Percentiles rank a stretch among this genome's conserved stretches.
Evolutionary conservation across 2,888 invertebrate species (phyloP).

Genomic region (Eupithecia centaureata): DNA sequence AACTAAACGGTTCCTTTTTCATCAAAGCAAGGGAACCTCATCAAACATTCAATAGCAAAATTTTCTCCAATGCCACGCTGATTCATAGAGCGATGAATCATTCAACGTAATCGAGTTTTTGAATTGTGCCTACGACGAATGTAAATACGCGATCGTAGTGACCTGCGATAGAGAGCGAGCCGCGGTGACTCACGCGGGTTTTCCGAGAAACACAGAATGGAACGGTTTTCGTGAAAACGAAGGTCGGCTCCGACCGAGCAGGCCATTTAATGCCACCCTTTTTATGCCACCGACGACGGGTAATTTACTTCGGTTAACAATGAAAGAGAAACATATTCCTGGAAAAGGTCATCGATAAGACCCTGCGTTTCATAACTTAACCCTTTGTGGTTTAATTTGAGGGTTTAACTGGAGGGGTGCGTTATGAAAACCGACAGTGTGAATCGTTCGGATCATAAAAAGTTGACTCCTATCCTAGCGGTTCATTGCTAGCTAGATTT

Average conservation of each 20-base stretch:
- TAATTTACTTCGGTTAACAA: slow-evolving; percentile 51
- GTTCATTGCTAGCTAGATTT: slow-evolving; percentile 38
- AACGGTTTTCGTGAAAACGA: slow-evolving; percentile 79
- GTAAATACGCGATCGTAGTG: slow-evolving; percentile 79
- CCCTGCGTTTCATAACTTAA: slow-evolving; percentile 42
- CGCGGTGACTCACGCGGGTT: slow-evolving; percentile 79
- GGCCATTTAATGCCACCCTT: slow-evolving; percentile 52
- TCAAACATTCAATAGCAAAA: slow-evolving; percentile 50
- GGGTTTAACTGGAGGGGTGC: slow-evolving; percentile 55
- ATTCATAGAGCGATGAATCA: slow-evolving; percentile 80
- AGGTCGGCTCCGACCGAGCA: slow-evolving; percentile 64
- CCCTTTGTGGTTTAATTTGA: slow-evolving; percentile 54
- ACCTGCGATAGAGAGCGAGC: slow-evolving; percentile 72
- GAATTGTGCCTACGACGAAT: slow-evolving; percentile 78
- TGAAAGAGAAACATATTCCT: slow-evolving; percentile 38
- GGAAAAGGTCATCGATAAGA: slow-evolving; percentile 45
- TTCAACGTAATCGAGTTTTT: slow-evolving; percentile 81
- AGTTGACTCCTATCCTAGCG: slow-evolving; percentile 12
- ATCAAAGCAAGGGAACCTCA: slow-evolving; percentile 27
- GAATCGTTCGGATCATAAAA: slow-evolving; percentile 54
- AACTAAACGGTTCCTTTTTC: neutral
- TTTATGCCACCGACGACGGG: slow-evolving; percentile 48
- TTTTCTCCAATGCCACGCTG: slow-evolving; percentile 72
- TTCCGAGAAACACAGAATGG: slow-evolving; percentile 76
- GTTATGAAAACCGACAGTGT: slow-evolving; percentile 59